Conservation (phyloP, 2,797 vertebrate species). For the Eulemur coronatus region DNA sequence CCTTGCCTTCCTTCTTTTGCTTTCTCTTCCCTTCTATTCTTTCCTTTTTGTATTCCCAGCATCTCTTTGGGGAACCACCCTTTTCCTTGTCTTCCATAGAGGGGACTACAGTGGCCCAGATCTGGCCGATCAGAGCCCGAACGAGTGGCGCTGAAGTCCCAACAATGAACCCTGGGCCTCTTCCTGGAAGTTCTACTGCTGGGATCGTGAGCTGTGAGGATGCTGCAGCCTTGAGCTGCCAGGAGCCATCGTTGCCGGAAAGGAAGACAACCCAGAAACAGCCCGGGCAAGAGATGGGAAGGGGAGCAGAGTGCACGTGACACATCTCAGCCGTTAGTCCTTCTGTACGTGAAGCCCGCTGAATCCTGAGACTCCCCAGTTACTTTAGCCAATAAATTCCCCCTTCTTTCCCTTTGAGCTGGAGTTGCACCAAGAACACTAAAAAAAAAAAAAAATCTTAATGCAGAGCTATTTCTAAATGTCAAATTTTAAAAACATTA, state of each 20-base stretch:
- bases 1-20: not conserved
- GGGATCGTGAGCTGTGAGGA: not conserved
- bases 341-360: not conserved
- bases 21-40: not conserved
- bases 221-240: not conserved
- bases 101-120: not conserved
- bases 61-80: not conserved
- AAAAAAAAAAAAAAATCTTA: not conserved
- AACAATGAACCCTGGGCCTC: not conserved
- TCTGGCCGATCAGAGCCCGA: not conserved
- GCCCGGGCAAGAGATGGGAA: not conserved
- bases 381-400: not conserved
- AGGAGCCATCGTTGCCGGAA: not conserved
- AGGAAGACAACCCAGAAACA: not conserved
- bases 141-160: not conserved
- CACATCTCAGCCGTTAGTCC: not conserved
- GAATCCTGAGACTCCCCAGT: not conserved
- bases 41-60: not conserved
- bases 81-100: not conserved
- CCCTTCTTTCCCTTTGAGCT: not conserved
- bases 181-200: not conserved
- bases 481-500: not conserved
- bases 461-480: not conserved
- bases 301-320: rapidly evolving
- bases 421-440: not conserved